Base-by-base conservation (phyloP, 2,797 vertebrate species). In the Micromesistius poutassou region DNA sequence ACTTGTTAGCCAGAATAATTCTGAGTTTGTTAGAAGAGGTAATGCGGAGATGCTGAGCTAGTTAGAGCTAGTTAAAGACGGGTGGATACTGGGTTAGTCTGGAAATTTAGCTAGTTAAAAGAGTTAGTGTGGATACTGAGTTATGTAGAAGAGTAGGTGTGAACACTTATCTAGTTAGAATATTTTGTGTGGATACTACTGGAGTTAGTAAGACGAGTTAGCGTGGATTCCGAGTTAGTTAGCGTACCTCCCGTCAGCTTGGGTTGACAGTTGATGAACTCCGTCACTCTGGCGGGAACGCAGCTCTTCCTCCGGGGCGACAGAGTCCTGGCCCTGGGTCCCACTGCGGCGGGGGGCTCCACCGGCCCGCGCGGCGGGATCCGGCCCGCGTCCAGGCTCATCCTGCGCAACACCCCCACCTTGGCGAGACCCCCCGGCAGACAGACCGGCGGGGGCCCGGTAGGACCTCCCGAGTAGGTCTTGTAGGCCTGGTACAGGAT, bases 221-320 rank as follows among this genome's bases (percentile, higher is more conserved):
- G 46, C 5, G 46, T 50, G 4, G 46, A 50, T 55, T 14, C 46
- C 22, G 46, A n/a, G 55, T n/a, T 62, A 62, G 55, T 50, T 62
- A 25, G 55, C 50, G 91, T 89, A 98, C 97, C 97, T 94, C 94
- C 92, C 84, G 96, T 95, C 73, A 97, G 94, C 93, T 96, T 98
- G 86, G 96, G 94, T 4, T 97, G 96, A 89, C 97, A 98, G 93
- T 98, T 98, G 79, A 97, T 93, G 87, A 98, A 98, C 85, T 96
- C 95, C 0, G 97, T 93, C 80, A 94, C 94, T 86, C 88, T 94
- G 79, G 84, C 85, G 35, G 81, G 82, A 30, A 76, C 46, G 0
- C 74, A 62, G 80, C 89, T 88, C 80, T 92, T 93, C 66, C 89
- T 81, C 78, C 81, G 72, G 76, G 85, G 80, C 72, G 79, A 40